phyloP scores from a whole-genome alignment of 2,113 vertebrate genomes.

The Semicossyphus pulcher region DNA sequence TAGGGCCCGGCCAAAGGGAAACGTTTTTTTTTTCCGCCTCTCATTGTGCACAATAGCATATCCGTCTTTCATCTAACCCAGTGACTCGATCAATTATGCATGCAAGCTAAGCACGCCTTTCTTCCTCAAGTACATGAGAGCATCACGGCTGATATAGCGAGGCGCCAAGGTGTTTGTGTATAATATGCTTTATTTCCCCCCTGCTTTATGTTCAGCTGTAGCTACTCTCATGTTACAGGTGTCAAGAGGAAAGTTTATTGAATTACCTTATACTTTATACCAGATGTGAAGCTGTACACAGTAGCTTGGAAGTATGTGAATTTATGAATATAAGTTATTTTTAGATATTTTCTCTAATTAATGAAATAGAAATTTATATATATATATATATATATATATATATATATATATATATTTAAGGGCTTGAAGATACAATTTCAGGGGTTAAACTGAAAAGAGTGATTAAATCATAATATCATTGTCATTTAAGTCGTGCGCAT shows the following conservation, averaged over 20 bases:
- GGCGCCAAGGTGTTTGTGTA: slow-evolving; percentile 40
- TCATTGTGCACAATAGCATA: slow-evolving; percentile 57
- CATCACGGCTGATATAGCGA: slow-evolving; percentile 20
- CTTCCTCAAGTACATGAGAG: slow-evolving; percentile 59
- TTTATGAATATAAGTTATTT: too few relatives aligned
- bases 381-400: too few relatives aligned
- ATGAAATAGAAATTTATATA: too few relatives aligned
- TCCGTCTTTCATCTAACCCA: slow-evolving; percentile 66
- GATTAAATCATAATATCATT: too few relatives aligned
- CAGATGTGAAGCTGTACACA: background rate
- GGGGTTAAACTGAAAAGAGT: too few relatives aligned
- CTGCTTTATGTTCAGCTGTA: background rate
- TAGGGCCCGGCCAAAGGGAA: slow-evolving; percentile 59
- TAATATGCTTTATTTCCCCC: slow-evolving; percentile 5
- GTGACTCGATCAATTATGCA: slow-evolving; percentile 75
- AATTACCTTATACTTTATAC: too few relatives aligned
- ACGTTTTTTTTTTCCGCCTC: slow-evolving; percentile 48
- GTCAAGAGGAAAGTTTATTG: background rate
- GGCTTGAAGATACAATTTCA: too few relatives aligned
- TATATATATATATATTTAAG: too few relatives aligned
- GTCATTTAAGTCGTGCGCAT: too few relatives aligned
- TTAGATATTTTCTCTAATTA: too few relatives aligned
- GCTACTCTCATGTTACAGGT: background rate
- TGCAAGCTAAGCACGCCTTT: slow-evolving; percentile 62
- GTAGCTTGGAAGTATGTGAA: too few relatives aligned